phyloP scores from a whole-genome alignment of 1,140 invertebrate species.

The Solenopsis invicta region DNA sequence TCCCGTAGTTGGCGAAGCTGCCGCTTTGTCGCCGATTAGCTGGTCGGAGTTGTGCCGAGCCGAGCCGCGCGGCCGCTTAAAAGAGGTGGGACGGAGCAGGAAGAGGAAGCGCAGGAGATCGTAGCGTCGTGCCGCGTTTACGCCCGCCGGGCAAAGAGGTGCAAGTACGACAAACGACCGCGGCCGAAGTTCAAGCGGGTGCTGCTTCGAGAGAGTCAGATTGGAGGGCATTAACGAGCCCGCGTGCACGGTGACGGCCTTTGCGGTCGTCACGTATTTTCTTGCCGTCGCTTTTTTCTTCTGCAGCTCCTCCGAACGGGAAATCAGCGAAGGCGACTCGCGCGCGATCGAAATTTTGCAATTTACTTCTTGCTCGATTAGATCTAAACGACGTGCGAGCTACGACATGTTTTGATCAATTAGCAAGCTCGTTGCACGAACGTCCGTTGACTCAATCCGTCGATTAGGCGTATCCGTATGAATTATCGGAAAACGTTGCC shows the following conservation, averaged over 20 bases:
- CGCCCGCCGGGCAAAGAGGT: conserved; percentile 57
- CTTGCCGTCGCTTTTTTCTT: not conserved
- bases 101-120: conserved; percentile 60
- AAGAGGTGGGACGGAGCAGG: conserved; percentile 62
- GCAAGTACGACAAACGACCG: conserved; percentile 60
- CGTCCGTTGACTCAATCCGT: conserved; percentile 51
- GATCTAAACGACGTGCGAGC: conserved; percentile 41
- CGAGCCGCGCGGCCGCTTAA: conserved; percentile 36
- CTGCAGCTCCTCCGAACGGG: not conserved
- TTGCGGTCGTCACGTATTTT: conserved; percentile 19
- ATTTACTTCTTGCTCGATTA: conserved; percentile 60
- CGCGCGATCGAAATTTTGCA: conserved; percentile 23
- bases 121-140: conserved; percentile 40
- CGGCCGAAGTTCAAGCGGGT: conserved; percentile 60
- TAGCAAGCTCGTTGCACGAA: conserved; percentile 50
- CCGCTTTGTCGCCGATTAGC: conserved; percentile 71
- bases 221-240: conserved; percentile 48
- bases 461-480: conserved; percentile 46
- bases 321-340: not conserved
- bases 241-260: conserved; percentile 22
- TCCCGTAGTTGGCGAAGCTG: conserved; percentile 68
- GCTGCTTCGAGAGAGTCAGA: conserved; percentile 37
- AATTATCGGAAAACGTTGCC: conserved; percentile 36
- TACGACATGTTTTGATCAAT: conserved; percentile 21
- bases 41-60: conserved; percentile 17